phyloP scores from a whole-genome alignment of 2,797 vertebrate genomes.

The Oreochromis grahami region DNA sequence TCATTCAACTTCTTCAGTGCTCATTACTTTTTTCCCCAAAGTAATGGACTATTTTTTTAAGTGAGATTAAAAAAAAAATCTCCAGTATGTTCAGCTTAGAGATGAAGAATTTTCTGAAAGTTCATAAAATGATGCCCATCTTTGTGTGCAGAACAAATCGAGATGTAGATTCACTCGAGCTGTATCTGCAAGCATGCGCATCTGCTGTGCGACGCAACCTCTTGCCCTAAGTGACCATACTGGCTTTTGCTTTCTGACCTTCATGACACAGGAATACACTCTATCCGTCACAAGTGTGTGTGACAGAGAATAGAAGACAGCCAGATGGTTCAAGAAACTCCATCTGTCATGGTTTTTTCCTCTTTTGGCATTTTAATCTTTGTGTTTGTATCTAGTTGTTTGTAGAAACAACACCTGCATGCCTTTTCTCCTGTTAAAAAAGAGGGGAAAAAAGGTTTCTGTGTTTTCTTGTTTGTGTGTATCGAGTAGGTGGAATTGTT shows the following conservation, averaged over 20 bases:
- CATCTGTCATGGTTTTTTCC: not conserved
- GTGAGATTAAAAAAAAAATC: too few species aligned
- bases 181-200: not conserved
- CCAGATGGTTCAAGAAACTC: not conserved
- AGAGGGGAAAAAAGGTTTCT: not conserved
- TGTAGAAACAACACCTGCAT: not conserved
- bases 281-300: not conserved
- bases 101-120: not conserved
- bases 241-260: conserved; percentile 5
- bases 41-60: not conserved
- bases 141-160: not conserved
- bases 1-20: not conserved
- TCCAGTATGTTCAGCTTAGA: not conserved
- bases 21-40: not conserved
- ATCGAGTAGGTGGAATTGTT: conserved; percentile 31
- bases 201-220: not conserved
- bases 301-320: not conserved
- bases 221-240: not conserved
- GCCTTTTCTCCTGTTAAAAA: not conserved
- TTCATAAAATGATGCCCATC: not conserved
- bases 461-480: conserved; percentile 2
- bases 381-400: not conserved
- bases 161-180: not conserved
- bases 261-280: not conserved
- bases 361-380: not conserved